phyloP scores from a whole-genome alignment of 1,140 invertebrate genomes.

The Eulimnadia texana region DNA sequence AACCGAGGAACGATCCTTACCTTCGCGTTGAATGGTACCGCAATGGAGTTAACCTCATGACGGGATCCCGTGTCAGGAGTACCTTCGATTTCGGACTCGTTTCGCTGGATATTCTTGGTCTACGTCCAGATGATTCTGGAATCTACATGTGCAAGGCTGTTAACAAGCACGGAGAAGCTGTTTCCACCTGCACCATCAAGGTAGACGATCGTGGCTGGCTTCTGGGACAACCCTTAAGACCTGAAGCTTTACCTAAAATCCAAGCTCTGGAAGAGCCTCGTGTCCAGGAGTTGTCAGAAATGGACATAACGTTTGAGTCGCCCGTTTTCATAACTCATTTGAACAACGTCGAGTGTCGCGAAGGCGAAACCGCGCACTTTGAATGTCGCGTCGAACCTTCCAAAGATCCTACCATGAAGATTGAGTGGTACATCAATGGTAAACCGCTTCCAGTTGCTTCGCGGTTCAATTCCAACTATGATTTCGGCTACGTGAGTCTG shows the following conservation, averaged over 20 bases:
- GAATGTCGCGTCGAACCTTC: slow-evolving; percentile 88
- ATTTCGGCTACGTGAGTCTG: slow-evolving; percentile 74
- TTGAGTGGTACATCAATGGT: slow-evolving; percentile 81
- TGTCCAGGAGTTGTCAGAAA: slow-evolving; percentile 36
- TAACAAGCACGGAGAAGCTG: slow-evolving; percentile 76
- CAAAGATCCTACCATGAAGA: slow-evolving; percentile 83
- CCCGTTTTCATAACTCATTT: slow-evolving; percentile 81
- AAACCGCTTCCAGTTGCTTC: slow-evolving; percentile 62
- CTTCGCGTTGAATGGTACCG: slow-evolving; percentile 79
- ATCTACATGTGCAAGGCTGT: slow-evolving; percentile 88
- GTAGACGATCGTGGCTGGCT: slow-evolving; percentile 66
- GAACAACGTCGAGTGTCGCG: slow-evolving; percentile 75
- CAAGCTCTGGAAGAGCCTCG: slow-evolving; percentile 69
- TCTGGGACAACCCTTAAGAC: slow-evolving; percentile 74
- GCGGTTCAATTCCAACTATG: slow-evolving; percentile 68
- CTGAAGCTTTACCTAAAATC: slow-evolving; percentile 74
- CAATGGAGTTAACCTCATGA: slow-evolving; percentile 70
- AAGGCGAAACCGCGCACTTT: slow-evolving; percentile 83
- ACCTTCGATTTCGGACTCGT: slow-evolving; percentile 91
- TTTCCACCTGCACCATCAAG: slow-evolving; percentile 78
- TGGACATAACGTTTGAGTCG: slow-evolving; percentile 61
- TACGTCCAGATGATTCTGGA: slow-evolving; percentile 75
- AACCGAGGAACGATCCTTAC: slow-evolving; percentile 91
- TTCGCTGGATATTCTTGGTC: slow-evolving; percentile 69
- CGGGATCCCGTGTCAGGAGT: slow-evolving; percentile 62